phyloP scores from a whole-genome alignment of 2,888 invertebrate species.

The Clostera curtula region DNA sequence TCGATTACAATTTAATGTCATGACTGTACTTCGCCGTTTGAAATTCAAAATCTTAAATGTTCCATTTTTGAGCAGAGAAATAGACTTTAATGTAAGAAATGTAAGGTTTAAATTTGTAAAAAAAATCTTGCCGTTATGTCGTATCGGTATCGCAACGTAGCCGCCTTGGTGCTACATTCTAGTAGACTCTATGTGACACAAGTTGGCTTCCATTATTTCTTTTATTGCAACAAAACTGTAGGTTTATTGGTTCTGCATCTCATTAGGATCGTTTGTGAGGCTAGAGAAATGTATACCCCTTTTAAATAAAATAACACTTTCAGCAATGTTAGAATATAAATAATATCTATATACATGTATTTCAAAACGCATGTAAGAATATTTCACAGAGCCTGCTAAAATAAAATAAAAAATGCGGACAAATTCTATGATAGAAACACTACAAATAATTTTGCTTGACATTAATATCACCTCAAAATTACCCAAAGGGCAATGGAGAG shows the following conservation, averaged over 20 bases:
- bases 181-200: slow-evolving; percentile 47
- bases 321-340: no score
- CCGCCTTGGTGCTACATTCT: slow-evolving; percentile 42
- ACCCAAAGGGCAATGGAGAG: no score
- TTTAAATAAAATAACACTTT: no score
- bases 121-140: slow-evolving; percentile 8
- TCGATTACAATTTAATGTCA: slow-evolving; percentile 74
- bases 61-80: slow-evolving; percentile 13
- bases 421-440: no score
- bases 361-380: no score
- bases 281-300: no score
- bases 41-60: slow-evolving; percentile 51
- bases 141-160: slow-evolving; percentile 44
- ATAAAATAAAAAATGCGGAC: no score
- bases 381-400: no score
- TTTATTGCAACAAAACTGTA: slow-evolving; percentile 38
- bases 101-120: slow-evolving; percentile 16
- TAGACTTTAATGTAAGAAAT: slow-evolving; percentile 16
- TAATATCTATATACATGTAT: no score
- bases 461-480: no score
- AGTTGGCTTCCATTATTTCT: slow-evolving; percentile 39
- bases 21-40: slow-evolving; percentile 46
- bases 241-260: slow-evolving; percentile 37
- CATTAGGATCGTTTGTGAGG: slow-evolving; percentile 30
- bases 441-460: no score